Base-by-base conservation (phyloP, 1,140 invertebrate species). In the Bombus superbus region DNA sequence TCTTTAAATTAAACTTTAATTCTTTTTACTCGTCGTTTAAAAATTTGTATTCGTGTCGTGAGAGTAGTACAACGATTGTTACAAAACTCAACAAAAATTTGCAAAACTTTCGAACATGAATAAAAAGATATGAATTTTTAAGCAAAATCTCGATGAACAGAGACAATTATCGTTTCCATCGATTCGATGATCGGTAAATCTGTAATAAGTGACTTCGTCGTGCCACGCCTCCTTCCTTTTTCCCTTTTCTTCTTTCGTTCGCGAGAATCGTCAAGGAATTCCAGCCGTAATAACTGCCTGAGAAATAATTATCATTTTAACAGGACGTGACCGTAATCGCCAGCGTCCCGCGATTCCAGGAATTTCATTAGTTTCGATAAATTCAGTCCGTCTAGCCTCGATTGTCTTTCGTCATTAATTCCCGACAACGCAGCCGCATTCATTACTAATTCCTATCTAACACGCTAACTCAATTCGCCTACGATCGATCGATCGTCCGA, bases 311-410 rank as follows among this genome's bases (percentile, higher is more conserved):
- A 85, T 89, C 81, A 81, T 88, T 88, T 90, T 82, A 74, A 76
- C 71, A 62, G 72, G 76, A 74, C 72, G 68, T 35, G 69, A 66
- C 40, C 72, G 77, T 87, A 83, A 90, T 88, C 88, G 81, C 6
- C 64, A 32, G 44, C 64, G 47, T 69, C 35, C 75, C 57, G 47
- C 82, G 59, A 90, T 80, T 74, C 80, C 69, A 86, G 74, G 83
- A 90, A 90, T 90, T 90, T 90, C 89, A 90, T 90, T 90, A 89
- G 89, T 88, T 86, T 88, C 89, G 83, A 90, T 90, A 88, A 90
- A 83, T 88, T 90, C 81, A 83, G 71, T 74, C 59, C 79, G 84
- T 69, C 74, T 68, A 66, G 15, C 85, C 81, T 66, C 69, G 80
- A 62, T 38, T 78, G 89, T 81, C 69, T 82, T 84, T 80, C 77